phyloP scores from a whole-genome alignment of 2,113 vertebrate species.

The Ranitomeya imitator region DNA sequence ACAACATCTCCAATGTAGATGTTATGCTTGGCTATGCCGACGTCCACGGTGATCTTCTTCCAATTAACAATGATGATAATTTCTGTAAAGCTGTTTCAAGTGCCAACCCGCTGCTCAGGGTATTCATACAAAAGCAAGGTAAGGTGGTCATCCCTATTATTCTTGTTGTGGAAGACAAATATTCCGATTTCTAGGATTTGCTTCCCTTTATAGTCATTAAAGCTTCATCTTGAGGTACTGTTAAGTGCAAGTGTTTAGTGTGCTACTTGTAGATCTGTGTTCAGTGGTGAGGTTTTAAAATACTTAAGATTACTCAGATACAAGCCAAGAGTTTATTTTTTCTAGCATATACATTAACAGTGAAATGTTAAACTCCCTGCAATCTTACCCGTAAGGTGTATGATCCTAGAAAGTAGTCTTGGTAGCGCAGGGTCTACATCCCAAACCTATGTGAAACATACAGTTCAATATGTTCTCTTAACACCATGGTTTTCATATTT shows the following conservation, averaged over 20 bases:
- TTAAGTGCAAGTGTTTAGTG: neutral
- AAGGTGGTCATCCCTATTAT: conserved; percentile 44
- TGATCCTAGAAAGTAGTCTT: neutral
- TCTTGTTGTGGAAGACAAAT: neutral
- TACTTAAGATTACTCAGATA: neutral
- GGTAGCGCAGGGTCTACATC: neutral
- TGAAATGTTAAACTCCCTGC: neutral
- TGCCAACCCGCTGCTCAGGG: conserved; percentile 89
- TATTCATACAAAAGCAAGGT: conserved; percentile 99
- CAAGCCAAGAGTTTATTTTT: neutral
- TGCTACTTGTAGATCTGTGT: neutral
- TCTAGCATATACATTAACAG: neutral
- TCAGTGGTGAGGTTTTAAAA: neutral
- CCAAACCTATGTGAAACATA: no score
- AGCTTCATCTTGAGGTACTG: neutral
- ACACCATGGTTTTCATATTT: no score
- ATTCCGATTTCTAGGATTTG: neutral
- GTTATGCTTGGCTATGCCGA: conserved; percentile 97
- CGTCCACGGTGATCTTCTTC: conserved; percentile 93
- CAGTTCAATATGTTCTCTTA: no score
- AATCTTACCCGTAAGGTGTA: neutral
- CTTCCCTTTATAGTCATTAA: neutral
- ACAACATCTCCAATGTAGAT: conserved; percentile 89
- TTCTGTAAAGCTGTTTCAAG: conserved; percentile 96
- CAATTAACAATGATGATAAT: conserved; percentile 99